Base-by-base conservation (phyloP, 2,797 vertebrate genomes). In the Sebastes dallii region DNA sequence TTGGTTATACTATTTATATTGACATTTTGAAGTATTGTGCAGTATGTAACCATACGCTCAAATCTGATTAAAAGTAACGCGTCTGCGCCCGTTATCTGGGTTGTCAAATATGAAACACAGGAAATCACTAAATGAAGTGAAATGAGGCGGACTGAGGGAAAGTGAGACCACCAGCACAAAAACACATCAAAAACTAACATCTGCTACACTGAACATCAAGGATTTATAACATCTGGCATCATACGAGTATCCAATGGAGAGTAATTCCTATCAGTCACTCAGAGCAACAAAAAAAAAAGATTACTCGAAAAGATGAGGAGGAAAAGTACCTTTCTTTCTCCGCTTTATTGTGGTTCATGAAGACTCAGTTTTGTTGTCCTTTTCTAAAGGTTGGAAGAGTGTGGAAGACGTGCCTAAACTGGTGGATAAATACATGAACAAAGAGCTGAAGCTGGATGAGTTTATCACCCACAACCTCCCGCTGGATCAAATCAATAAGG, bases 361-460 rank as follows among this genome's bases (percentile, higher is more conserved):
- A 6, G 22, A 8, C 29, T 77, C 20, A 18, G 27, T 70, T 74
- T 20, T 20, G 3, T 72, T 64, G 5, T 83, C 5, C 4, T 82
- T 72, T 66, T 78, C 81, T 77, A 20, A 87, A 99, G 98, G 97
- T 4, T 99, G 97, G 97, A 98, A 98, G 88, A 97, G 97, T 8
- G 95, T 96, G 27, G 94, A 96, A 55, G 97, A 64, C 0, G 92
- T 99, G 4, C 97, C 97, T 0, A 96, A 95, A 81, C 91, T 99
- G 83, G 97, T 99, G 83, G 92, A 95, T 9, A 93, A 97, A 64
- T 98, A 99, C 91, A 97, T 99, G 96, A 93, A 94, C 25, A 95
- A 96, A 58, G 97, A 97, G 88, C 95, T 99, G 77, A 97, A 97
- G 91, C 95, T 99, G 88, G 97, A 98, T 74, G 97, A 98, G 90